These are phyloP conservation scores for Eretmocerus hayati DNA, from an alignment of 2,888 invertebrate genomes.

Conservation along the genomic window DNA sequence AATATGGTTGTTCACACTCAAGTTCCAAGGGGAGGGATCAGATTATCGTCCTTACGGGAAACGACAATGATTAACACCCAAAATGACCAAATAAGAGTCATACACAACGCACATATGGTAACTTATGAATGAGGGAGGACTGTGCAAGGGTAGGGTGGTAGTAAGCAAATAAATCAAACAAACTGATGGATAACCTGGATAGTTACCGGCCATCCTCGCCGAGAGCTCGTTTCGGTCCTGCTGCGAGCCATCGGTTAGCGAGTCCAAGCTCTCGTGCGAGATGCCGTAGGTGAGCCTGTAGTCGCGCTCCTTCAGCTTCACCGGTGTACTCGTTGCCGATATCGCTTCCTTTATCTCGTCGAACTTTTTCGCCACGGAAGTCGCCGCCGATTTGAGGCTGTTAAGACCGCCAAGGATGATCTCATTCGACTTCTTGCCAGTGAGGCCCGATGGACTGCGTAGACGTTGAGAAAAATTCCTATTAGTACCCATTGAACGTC, in stretches of 20 bases:
- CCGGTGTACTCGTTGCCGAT: slow-evolving; percentile 80
- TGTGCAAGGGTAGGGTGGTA: no score
- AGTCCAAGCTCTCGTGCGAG: slow-evolving; percentile 44
- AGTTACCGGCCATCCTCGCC: slow-evolving; percentile 37
- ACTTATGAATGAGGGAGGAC: no score
- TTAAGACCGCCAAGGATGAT: slow-evolving; percentile 78
- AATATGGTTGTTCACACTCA: no score
- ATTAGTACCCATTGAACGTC: no score
- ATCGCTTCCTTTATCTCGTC: slow-evolving; percentile 89
- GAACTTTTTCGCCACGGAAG: slow-evolving; percentile 73
- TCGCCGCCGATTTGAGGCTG: slow-evolving; percentile 79
- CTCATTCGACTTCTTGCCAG: slow-evolving; percentile 83
- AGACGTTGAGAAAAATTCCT: no score
- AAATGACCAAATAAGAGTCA: no score
- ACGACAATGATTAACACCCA: no score
- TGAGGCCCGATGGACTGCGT: slow-evolving; percentile 69
- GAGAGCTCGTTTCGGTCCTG: slow-evolving; percentile 43
- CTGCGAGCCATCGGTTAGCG: slow-evolving; percentile 43
- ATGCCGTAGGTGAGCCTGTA: slow-evolving; percentile 40
- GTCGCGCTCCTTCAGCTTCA: slow-evolving; percentile 55
- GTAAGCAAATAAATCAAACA: no score
- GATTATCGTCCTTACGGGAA: no score
- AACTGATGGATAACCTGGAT: slow-evolving; percentile 1
- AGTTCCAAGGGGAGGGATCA: no score
- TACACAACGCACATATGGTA: no score